A percentile compares a stretch with the other conserved stretches of the same genome.
Evolutionary conservation across 2,113 vertebrate species (phyloP).

Genomic region (Rissa tridactyla): DNA sequence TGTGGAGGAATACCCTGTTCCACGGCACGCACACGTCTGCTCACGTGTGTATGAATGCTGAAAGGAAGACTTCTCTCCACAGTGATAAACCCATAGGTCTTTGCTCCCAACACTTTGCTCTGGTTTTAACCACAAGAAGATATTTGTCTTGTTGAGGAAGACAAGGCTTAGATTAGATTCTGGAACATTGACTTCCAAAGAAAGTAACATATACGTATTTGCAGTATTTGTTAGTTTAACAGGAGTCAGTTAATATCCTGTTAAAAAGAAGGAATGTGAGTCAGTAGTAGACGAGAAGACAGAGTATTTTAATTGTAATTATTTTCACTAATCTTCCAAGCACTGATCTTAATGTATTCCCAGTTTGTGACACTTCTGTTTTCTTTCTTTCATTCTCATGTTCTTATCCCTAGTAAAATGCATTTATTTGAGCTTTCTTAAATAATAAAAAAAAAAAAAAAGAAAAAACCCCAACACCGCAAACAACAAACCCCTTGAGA

Average conservation of each 20-base stretch:
- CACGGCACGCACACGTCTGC: not conserved
- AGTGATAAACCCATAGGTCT: not conserved
- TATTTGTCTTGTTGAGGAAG: not conserved
- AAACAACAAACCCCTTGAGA: not conserved
- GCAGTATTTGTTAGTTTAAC: not conserved
- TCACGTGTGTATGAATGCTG: too few species aligned
- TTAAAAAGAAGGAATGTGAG: not conserved
- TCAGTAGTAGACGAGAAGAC: not conserved
- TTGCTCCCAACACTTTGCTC: not conserved
- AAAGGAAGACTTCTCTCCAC: not conserved
- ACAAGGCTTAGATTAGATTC: not conserved
- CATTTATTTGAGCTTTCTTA: not conserved
- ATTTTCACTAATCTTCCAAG: not conserved
- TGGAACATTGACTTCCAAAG: not conserved
- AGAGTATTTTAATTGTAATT: not conserved
- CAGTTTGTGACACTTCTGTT: not conserved
- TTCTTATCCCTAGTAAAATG: not conserved
- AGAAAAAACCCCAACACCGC: fast-evolving
- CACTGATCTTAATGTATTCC: not conserved
- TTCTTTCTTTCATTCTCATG: not conserved
- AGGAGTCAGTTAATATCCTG: not conserved
- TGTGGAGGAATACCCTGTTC: not conserved
- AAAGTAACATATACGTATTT: not conserved
- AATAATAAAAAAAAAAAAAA: not conserved
- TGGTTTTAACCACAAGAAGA: not conserved